Evolutionary conservation across 2,888 invertebrate species (phyloP).

Genomic region (Drosophila picticornis): DNA sequence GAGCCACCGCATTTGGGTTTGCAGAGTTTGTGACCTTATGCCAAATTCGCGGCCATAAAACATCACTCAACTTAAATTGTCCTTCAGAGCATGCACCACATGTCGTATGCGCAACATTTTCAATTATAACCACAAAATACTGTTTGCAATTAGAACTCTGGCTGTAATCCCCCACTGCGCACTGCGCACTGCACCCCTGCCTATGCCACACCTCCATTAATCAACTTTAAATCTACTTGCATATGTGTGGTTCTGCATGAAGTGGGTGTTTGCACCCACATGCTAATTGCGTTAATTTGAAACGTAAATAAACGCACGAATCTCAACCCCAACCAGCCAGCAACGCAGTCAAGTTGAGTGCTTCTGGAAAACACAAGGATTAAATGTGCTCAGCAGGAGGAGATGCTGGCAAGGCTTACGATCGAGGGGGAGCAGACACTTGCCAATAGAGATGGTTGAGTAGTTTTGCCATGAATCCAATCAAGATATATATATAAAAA

Average conservation of each 20-base stretch:
- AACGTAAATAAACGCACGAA: constrained; percentile 60
- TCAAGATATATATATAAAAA: not conserved
- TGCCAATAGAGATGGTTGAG: not conserved
- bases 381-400: not conserved
- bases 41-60: constrained; percentile 28
- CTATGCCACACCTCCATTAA: constrained; percentile 30
- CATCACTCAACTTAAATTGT: constrained; percentile 46
- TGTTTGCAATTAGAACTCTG: constrained; percentile 50
- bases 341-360: constrained; percentile 8
- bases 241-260: not conserved
- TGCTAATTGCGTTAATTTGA: constrained; percentile 73
- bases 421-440: not conserved
- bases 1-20: constrained; percentile 36
- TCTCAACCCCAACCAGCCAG: constrained; percentile 3
- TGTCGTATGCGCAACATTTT: constrained; percentile 70
- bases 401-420: not conserved
- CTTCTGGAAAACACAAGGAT: constrained; percentile 14
- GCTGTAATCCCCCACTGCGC: not conserved
- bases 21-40: constrained; percentile 51
- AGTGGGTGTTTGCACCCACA: constrained; percentile 43
- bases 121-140: constrained; percentile 68
- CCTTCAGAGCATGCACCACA: constrained; percentile 54
- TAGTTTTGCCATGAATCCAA: not conserved
- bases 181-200: not conserved
- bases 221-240: constrained; percentile 38